A percentile compares a stretch with the other conserved stretches of the same genome.
Conservation (phyloP, 2,113 vertebrate species). For the Pachycephala philippinensis region DNA sequence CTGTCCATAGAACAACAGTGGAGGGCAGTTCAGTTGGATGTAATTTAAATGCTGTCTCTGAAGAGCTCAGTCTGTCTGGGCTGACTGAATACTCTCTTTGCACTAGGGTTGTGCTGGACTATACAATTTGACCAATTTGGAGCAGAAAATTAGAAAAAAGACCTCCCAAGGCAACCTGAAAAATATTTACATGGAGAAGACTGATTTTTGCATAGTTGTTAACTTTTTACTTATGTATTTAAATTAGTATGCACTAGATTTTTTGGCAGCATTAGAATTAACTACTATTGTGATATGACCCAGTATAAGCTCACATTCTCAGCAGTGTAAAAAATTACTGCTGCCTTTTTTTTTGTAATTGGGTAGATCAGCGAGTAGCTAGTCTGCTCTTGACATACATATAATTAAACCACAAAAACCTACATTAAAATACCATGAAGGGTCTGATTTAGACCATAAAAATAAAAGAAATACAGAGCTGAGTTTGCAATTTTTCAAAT, state of each 20-base stretch:
- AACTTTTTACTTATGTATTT: background rate
- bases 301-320: background rate
- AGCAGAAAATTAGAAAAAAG: background rate
- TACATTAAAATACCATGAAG: constrained; percentile 30
- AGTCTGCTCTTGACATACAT: background rate
- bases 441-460: constrained; percentile 36
- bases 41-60: background rate
- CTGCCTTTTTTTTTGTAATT: background rate
- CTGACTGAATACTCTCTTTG: background rate
- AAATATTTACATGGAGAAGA: background rate
- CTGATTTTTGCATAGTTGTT: background rate
- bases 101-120: background rate
- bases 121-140: background rate
- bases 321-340: background rate
- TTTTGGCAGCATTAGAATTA: background rate
- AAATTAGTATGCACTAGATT: background rate
- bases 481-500: constrained; percentile 52
- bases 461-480: constrained; percentile 27
- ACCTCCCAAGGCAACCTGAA: background rate
- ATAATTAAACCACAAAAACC: constrained; percentile 58
- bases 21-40: background rate
- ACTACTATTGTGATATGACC: background rate
- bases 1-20: background rate
- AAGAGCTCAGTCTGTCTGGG: background rate
- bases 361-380: background rate